Conservation (phyloP, 1,140 invertebrate genomes). For the Lordiphosa stackelbergi region DNA sequence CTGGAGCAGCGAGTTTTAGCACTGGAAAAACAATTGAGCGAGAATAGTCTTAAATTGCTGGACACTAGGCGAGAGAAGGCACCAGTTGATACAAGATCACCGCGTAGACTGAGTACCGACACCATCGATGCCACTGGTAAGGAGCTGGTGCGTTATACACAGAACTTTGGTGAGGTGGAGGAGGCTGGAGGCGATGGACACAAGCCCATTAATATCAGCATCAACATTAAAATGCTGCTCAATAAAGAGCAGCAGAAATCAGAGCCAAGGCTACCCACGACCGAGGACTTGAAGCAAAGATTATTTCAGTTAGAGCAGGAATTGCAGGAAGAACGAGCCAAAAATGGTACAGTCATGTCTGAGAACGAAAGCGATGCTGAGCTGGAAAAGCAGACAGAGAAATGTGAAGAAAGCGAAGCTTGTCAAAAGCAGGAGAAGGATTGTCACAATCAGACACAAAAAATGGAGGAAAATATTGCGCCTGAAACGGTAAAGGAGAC, state of each 20-base stretch:
- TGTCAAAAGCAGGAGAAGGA: constrained; percentile 44
- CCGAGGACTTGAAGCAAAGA: constrained; percentile 53
- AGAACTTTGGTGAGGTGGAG: constrained; percentile 59
- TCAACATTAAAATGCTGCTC: constrained; percentile 71
- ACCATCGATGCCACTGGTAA: constrained; percentile 61
- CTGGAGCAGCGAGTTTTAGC: constrained; percentile 65
- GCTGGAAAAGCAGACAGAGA: background rate
- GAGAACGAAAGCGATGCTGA: constrained; percentile 1
- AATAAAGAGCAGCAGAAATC: constrained; percentile 51
- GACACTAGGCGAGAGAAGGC: constrained; percentile 51
- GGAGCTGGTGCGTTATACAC: constrained; percentile 64
- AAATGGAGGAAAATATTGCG: constrained; percentile 24
- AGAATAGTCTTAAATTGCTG: constrained; percentile 63
- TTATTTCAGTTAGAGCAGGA: constrained; percentile 58
- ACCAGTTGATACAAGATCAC: constrained; percentile 22
- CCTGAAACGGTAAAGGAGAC: constrained; percentile 52
- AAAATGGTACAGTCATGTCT: constrained; percentile 24
- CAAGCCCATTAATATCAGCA: constrained; percentile 73
- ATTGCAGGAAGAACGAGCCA: constrained; percentile 46
- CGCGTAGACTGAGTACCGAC: constrained; percentile 45
- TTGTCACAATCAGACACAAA: constrained; percentile 36
- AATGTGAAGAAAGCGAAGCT: constrained; percentile 19
- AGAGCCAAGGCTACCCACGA: constrained; percentile 26
- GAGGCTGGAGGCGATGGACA: constrained; percentile 45
- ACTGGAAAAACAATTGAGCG: constrained; percentile 69